Base-by-base conservation (phyloP, 1,140 invertebrate species). In the Schlechtendalia chinensis region DNA sequence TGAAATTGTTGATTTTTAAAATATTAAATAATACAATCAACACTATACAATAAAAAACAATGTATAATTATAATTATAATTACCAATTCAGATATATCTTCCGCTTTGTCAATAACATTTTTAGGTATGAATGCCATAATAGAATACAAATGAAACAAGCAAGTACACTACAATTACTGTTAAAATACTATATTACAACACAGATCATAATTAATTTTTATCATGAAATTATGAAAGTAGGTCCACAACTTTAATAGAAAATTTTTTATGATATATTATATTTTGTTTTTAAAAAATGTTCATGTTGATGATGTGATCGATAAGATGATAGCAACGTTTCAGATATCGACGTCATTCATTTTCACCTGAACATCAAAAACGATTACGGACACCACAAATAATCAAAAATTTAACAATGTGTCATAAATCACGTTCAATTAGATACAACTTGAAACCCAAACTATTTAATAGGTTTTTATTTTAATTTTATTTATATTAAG, bases 1-100 rank as follows among this genome's bases (percentile, higher is more conserved):
- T 87, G 86, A 81, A 81, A 82, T 82, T 84, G 27, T 45, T 22
- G 39, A 11, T 39, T 45, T 45, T 63, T 75, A n/a, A 32, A 45
- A n/a, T n/a, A n/a, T 24, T 32, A 45, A 65, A 65, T n/a, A 75
- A 17, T n/a, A 39, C 17, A 69, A n/a, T n/a, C 39, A 69, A 39
- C 11, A 32, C 10, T 12, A 22, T 22, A 75, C 8, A 56, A 16
- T n/a, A 24, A 14, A 59, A 39, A 39, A 22, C 8, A 77, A 22
- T 77, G n/a, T 16, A 32, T 56, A 1, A 61, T n/a, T n/a, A n/a
- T n/a, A n/a, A n/a, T n/a, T n/a, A 2, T 79, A 67, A 50, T 81
- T 58, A 81, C 81, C 61, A 81, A 50, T 81, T 81, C 81, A 53
- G 81, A 81, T 39, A 67, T 77, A 58, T 81, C 81, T 77, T 81